Percentiles rank a stretch among this genome's conserved stretches.
phyloP scores from a whole-genome alignment of 2,797 vertebrate species.

The Arctocebus calabarensis region DNA sequence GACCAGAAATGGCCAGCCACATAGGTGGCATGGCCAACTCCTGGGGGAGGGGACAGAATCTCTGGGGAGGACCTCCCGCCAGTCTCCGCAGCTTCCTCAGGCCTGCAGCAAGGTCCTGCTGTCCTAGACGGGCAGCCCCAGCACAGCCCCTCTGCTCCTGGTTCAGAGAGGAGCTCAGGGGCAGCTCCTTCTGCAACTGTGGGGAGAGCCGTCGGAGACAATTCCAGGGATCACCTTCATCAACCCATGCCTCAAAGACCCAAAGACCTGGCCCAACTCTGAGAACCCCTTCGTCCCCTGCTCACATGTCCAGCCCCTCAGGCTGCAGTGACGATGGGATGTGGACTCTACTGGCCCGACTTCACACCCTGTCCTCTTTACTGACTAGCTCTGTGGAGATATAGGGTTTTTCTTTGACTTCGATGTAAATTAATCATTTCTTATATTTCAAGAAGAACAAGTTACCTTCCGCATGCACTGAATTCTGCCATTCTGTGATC shows the following conservation, averaged over 20 bases:
- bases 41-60: slow-evolving; percentile 21
- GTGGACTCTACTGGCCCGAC: neutral
- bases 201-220: accelerated
- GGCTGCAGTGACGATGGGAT: neutral
- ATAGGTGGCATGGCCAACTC: neutral
- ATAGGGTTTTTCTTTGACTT: neutral
- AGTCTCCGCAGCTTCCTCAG: slow-evolving; percentile 91
- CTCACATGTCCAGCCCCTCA: accelerated
- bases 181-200: slow-evolving; percentile 91
- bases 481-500: neutral
- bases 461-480: neutral
- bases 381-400: neutral
- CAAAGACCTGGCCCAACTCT: neutral
- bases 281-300: neutral
- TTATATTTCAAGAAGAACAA: neutral
- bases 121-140: slow-evolving; percentile 89
- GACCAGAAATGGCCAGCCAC: neutral
- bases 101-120: slow-evolving; percentile 90
- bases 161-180: slow-evolving; percentile 77
- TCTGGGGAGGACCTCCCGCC: slow-evolving; percentile 91
- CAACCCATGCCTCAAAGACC: neutral
- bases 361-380: neutral
- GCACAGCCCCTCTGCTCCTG: slow-evolving; percentile 91
- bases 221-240: too few species aligned
- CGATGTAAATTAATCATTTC: neutral